Evolutionary conservation across 2,797 vertebrate genomes (phyloP), one percentile per base, ranked within the genome.

Genomic region (Sciurus vulgaris): DNA sequence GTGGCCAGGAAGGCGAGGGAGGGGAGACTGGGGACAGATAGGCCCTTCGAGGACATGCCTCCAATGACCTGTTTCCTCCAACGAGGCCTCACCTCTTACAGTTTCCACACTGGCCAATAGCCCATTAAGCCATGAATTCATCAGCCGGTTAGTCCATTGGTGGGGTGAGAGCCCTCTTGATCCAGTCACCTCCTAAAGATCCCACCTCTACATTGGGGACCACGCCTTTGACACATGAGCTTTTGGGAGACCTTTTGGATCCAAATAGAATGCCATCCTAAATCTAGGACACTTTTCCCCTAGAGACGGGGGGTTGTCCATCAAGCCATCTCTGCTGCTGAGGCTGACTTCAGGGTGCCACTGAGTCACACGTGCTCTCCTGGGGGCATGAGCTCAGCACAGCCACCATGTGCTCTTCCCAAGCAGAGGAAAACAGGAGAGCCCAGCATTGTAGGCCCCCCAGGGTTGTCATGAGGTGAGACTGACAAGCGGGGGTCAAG

Each of bases 311-410:
- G 72, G 72, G 0, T 3, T 22, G 41, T 35, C 35, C 59, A 7
- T 85, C 12, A n/a, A 12, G 15, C 22, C 5, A 2, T 87, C 56
- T 12, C 26, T 17, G 26, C 72, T 30, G 18, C 15, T 4, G 24
- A 56, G 33, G 30, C 61, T 3, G 0, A 12, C 70, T 47, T 11
- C 20, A n/a, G 84, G 83, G n/a, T 0, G 10, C 72, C 82, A 12
- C 11, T 4, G 41, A 14, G 74, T 11, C 20, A 0, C 9, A 0
- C 2, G 13, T 77, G 35, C 18, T 59, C 49, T 59, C 30, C n/a
- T 18, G 24, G 0, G 10, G 1, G 51, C 28, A 28, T 0, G 0
- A 0, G 7, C 2, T 70, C 51, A 11, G 22, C 88, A 44, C 61
- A 44, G 61, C 22, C 59, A 18, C 18, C 3, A 1, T 38, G 49